These are phyloP conservation scores for Artibeus lituratus DNA, from an alignment of 2,797 vertebrate species.

Conservation along the genomic window DNA sequence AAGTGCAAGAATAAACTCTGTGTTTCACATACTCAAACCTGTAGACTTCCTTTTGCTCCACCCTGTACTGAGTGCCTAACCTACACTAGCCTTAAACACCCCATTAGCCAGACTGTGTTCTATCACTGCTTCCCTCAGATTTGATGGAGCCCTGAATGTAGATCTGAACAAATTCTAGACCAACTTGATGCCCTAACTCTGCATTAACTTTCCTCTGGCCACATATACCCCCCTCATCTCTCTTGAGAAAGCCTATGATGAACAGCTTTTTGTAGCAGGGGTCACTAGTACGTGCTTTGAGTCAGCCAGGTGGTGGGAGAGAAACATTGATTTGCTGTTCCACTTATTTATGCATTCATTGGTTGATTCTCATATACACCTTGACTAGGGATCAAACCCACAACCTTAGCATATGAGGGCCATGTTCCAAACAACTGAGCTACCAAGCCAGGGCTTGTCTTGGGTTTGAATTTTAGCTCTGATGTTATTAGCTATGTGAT, in stretches of 20 bases:
- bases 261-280: not conserved
- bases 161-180: not conserved
- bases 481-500: not conserved
- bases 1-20: not conserved
- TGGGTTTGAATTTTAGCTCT: conserved; percentile 1
- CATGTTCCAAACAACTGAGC: not conserved
- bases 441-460: not conserved
- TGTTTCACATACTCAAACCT: not conserved
- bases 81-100: not conserved
- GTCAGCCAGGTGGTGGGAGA: not conserved
- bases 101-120: not conserved
- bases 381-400: not conserved
- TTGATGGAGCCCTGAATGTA: not conserved
- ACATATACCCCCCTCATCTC: not conserved
- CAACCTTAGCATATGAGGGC: not conserved
- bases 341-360: not conserved
- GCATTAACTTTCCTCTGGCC: not conserved
- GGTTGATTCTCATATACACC: not conserved
- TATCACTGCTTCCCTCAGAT: not conserved
- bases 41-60: not conserved
- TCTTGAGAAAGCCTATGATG: not conserved
- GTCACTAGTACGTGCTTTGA: not conserved
- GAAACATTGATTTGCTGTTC: not conserved
- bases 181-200: not conserved
- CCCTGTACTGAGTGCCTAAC: not conserved